Percentiles rank a stretch among this genome's conserved stretches.
These are phyloP conservation scores for Seira ritae DNA, from an alignment of 2,888 invertebrate genomes.

Conservation along the genomic window DNA sequence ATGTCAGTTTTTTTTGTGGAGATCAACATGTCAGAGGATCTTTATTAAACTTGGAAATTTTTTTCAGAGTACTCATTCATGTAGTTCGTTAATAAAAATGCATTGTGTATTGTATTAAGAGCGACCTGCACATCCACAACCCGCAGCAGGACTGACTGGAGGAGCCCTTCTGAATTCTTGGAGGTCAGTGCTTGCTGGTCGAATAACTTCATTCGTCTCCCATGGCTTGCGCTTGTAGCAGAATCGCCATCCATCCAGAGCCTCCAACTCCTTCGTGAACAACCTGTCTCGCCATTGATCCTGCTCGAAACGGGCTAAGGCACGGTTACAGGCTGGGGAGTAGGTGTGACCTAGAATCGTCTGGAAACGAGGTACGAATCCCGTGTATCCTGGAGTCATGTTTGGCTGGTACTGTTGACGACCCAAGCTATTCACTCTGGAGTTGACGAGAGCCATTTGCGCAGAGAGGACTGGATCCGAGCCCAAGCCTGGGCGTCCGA, in stretches of 20 bases:
- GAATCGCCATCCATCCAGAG: constrained; percentile 72
- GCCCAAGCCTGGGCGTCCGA: constrained; percentile 31
- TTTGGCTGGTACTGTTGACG: constrained; percentile 66
- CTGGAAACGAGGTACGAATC: constrained; percentile 68
- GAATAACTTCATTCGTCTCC: constrained; percentile 69
- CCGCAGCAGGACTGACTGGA: constrained; percentile 38
- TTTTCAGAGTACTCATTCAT: background rate
- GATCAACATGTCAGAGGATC: background rate
- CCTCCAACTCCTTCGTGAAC: constrained; percentile 71
- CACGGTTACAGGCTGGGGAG: constrained; percentile 70
- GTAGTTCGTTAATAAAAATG: too few species aligned
- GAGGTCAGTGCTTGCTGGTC: constrained; percentile 62
- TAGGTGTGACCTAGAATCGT: constrained; percentile 71
- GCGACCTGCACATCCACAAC: constrained; percentile 65
- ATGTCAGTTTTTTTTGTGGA: background rate
- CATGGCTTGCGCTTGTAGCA: constrained; percentile 73
- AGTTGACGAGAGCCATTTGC: constrained; percentile 70
- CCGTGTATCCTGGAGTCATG: constrained; percentile 38
- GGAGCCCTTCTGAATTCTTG: constrained; percentile 67
- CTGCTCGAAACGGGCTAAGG: constrained; percentile 67
- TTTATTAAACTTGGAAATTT: constrained; percentile 27
- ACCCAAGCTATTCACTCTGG: constrained; percentile 68
- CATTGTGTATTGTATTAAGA: constrained; percentile 36
- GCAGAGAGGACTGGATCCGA: constrained; percentile 63
- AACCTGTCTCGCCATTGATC: constrained; percentile 72